Base-by-base conservation (phyloP, 2,113 vertebrate species). In the Ramphastos sulfuratus region DNA sequence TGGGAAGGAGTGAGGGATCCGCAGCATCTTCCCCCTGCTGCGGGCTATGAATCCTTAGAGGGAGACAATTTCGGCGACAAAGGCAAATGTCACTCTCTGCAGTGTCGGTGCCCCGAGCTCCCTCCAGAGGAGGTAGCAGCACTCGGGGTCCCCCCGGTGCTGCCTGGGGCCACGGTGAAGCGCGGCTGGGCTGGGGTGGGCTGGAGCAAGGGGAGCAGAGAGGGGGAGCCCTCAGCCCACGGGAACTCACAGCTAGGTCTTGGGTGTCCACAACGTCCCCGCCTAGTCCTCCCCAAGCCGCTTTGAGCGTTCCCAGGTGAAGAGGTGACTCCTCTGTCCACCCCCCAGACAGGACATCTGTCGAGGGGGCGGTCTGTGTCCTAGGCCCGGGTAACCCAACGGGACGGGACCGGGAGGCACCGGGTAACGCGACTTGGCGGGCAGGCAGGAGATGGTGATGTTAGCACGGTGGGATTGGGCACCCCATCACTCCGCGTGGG, bases 221-320 rank as follows among this genome's bases (percentile, higher is more conserved):
- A 96, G 90, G 87, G 92, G 94, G 95, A 96, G 95, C 95, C 92
- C 95, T 87, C 94, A 89, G 82, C 72, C 59, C 90, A 52, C 54
- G 56, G 91, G 88, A 94, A 2, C 72, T 73, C 64, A 24, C 44
- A 9, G 66, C 66, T 24, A 59, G 48, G 63, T 50, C 63, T 4
- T 4, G 66, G 56, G 65, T 4, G 31, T 35, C 42, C n/a, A 39
- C 44, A 46, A 16, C 15, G 16, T 7, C 44, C 44, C 44, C 15
- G 5, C 44, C 44, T 14, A 44, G 44, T 44, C 44, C 31, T 10
- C 3, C 13, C 17, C 9, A 25, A 83, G 56, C 60, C 19, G 19
- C 58, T 65, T 0, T 54, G 31, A 8, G 44, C 21, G 70, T 58
- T 92, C 64, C 50, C 73, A 11, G 72, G 31, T 84, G 33, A 31